Base-by-base conservation (phyloP, 2,113 vertebrate species). In the Donacobius atricapilla region DNA sequence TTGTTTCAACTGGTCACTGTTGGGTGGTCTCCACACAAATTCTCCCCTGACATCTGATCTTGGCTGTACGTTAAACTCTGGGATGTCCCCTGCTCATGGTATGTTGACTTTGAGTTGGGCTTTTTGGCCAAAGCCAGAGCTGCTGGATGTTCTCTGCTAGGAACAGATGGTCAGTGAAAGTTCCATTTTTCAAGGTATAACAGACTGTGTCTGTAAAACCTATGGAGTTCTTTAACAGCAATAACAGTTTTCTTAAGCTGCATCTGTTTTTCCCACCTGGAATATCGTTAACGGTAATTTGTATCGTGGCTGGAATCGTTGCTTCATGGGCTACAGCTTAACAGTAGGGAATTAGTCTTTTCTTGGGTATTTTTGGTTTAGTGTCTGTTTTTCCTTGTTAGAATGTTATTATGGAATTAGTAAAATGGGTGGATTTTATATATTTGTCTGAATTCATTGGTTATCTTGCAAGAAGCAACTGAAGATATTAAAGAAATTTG, bases 211-310 rank as follows among this genome's bases (percentile, higher is more conserved):
- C 85, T 95, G 75, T 87, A 72, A 93, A 93, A 79, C 50, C 56
- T 89, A 21, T 35, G 31, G 66, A 45, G 61, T 61, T 64, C 86
- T 90, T 80, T 80, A 90, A 51, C 56, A 54, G 82, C 85, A 92
- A 45, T 80, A 93, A 45, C 51, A 51, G 68, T 90, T 95, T 96
- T 76, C 91, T 89, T 95, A 87, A 95, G 77, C 83, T 80, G 35
- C 90, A 95, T 69, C 90, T 97, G 90, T 16, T 95, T 91, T 94
- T 71, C 87, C 83, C 94, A 96, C 93, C 91, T 95, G 94, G 93
- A 91, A 82, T 93, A 65, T 66, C 6, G 0, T 82, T 91, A 77
- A 35, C 0, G 0, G 22, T 76, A 82, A 76, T 93, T 96, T 71
- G 69, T 87, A 42, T 82, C 2, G 0, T 83, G 70, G 58, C 50